A percentile compares a stretch with the other conserved stretches of the same genome.
These are phyloP conservation scores for Hormaphis cornu DNA, from an alignment of 1,140 invertebrate species.

Conservation along the genomic window DNA sequence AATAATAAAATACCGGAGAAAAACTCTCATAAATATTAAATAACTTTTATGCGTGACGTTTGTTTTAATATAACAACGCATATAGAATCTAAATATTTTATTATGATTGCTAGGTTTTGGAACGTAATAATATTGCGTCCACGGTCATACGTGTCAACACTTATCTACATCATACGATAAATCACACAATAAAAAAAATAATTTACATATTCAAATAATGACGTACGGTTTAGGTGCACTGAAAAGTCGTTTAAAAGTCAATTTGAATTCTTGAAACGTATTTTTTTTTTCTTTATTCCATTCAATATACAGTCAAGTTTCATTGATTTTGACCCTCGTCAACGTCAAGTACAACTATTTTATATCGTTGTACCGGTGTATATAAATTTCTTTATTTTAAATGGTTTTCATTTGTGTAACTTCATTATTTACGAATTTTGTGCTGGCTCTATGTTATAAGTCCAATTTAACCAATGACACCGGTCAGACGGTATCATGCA, in stretches of 20 bases:
- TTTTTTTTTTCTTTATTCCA: too few species aligned
- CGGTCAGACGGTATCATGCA: too few species aligned
- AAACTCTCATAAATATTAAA: slow-evolving; percentile 10
- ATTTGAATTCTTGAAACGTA: background rate
- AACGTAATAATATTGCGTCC: too few species aligned
- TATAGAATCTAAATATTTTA: too few species aligned
- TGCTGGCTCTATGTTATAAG: too few species aligned
- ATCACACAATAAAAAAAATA: too few species aligned
- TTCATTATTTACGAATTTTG: too few species aligned
- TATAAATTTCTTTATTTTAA: too few species aligned
- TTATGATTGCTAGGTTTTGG: too few species aligned
- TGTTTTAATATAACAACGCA: background rate
- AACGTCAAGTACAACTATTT: background rate
- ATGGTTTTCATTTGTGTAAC: too few species aligned
- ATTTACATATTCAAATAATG: background rate
- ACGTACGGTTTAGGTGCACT: background rate
- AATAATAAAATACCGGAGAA: background rate
- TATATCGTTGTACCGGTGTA: too few species aligned
- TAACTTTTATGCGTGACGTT: background rate
- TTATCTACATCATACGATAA: background rate
- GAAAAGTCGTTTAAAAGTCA: background rate
- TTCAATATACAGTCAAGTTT: background rate
- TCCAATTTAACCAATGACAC: too few species aligned
- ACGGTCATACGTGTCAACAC: background rate
- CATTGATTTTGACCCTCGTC: background rate